A percentile compares a stretch with the other conserved stretches of the same genome.
These are phyloP conservation scores for Macropis europaea DNA, from an alignment of 2,888 invertebrate species.

Conservation along the genomic window DNA sequence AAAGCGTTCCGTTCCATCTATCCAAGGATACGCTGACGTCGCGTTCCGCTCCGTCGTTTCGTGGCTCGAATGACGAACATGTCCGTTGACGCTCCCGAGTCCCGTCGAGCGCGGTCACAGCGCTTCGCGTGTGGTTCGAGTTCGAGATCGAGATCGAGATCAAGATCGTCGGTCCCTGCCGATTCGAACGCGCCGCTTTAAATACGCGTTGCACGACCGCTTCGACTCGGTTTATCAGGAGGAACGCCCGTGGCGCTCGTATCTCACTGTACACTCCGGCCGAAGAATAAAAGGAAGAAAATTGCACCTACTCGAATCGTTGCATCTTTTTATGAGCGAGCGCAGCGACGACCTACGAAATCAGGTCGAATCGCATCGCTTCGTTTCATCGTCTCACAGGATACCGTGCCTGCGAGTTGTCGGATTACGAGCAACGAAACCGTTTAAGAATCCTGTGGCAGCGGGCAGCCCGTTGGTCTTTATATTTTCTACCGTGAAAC, in stretches of 20 bases:
- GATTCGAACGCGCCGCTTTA: slow-evolving; percentile 22
- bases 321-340: slow-evolving; percentile 15
- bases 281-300: slow-evolving; percentile 2
- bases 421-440: slow-evolving; percentile 32
- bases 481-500: not conserved
- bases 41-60: too few relatives aligned
- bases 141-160: too few relatives aligned
- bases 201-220: slow-evolving; percentile 30
- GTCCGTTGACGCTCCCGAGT: too few relatives aligned
- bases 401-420: slow-evolving; percentile 29
- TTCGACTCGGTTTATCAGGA: slow-evolving; percentile 29
- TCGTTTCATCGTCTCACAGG: slow-evolving; percentile 29
- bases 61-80: too few relatives aligned
- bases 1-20: too few relatives aligned
- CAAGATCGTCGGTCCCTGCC: too few relatives aligned
- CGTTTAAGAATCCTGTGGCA: slow-evolving; percentile 29
- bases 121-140: too few relatives aligned
- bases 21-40: too few relatives aligned
- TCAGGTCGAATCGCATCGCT: slow-evolving; percentile 18
- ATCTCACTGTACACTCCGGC: not conserved
- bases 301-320: not conserved
- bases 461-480: slow-evolving; percentile 36
- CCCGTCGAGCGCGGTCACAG: too few relatives aligned
- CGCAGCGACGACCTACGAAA: slow-evolving; percentile 12
- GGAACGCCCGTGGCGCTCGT: not conserved